These are phyloP conservation scores for Ictidomys tridecemlineatus DNA, from an alignment of 2,113 vertebrate genomes.

Conservation along the genomic window DNA sequence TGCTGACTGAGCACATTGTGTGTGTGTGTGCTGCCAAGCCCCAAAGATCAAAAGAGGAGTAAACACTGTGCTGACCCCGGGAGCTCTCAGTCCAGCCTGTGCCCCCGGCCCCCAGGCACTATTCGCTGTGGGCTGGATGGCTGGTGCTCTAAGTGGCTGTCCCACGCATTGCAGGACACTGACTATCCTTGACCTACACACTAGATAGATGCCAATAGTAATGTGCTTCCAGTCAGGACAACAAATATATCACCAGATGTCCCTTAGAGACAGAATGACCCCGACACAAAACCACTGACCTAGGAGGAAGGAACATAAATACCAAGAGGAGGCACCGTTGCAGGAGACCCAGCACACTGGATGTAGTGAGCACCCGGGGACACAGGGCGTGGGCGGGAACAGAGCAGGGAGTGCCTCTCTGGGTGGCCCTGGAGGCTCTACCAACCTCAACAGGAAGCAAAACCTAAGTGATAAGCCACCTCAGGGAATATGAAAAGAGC, in stretches of 20 bases:
- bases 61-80: neutral
- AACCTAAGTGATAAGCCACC: neutral
- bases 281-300: neutral
- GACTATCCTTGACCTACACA: neutral
- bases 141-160: neutral
- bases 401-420: neutral
- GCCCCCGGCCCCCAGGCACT: neutral
- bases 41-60: neutral
- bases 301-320: neutral
- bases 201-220: neutral
- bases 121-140: neutral
- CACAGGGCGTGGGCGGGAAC: fast-evolving
- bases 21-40: neutral
- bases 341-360: neutral
- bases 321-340: too few species aligned
- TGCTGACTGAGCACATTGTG: neutral
- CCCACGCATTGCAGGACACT: neutral
- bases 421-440: neutral
- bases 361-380: fast-evolving
- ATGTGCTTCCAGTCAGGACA: neutral
- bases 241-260: neutral
- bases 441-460: constrained; percentile 53
- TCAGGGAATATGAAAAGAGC: constrained; percentile 24
- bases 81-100: neutral
- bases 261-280: neutral